These are phyloP conservation scores for Pantala flavescens DNA, from an alignment of 1,140 invertebrate species.

Conservation along the genomic window DNA sequence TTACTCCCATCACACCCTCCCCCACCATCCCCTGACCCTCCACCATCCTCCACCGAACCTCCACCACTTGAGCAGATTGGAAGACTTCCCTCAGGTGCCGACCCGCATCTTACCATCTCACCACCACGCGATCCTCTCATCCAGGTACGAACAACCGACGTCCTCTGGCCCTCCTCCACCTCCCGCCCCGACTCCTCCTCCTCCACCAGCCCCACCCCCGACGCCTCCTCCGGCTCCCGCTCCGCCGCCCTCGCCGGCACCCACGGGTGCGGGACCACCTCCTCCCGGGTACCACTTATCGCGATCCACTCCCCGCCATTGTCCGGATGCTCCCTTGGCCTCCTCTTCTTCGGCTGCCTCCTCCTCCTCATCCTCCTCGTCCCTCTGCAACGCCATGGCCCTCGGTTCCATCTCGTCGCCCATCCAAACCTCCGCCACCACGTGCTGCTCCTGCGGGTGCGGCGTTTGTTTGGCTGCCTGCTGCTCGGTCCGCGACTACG, in stretches of 20 bases:
- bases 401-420: neutral
- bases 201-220: conserved; percentile 8
- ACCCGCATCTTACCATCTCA: neutral
- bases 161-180: neutral
- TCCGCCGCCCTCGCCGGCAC: conserved; percentile 30
- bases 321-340: conserved; percentile 31
- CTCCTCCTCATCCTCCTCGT: conserved; percentile 15
- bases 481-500: neutral
- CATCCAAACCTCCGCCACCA: neutral
- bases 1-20: neutral
- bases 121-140: neutral
- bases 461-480: neutral
- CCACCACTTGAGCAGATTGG: neutral
- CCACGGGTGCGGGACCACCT: conserved; percentile 32
- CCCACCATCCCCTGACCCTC: neutral
- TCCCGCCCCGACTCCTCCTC: conserved; percentile 1
- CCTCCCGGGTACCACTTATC: conserved; percentile 30
- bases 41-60: neutral
- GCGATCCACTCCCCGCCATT: conserved; percentile 38
- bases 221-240: conserved; percentile 10
- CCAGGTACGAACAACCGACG: neutral
- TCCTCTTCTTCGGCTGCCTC: conserved; percentile 4
- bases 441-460: neutral
- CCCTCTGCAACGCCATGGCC: conserved; percentile 7
- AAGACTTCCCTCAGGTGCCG: neutral